Base-by-base conservation (phyloP, 1,140 invertebrate genomes). In the Diploscapter pachys region DNA sequence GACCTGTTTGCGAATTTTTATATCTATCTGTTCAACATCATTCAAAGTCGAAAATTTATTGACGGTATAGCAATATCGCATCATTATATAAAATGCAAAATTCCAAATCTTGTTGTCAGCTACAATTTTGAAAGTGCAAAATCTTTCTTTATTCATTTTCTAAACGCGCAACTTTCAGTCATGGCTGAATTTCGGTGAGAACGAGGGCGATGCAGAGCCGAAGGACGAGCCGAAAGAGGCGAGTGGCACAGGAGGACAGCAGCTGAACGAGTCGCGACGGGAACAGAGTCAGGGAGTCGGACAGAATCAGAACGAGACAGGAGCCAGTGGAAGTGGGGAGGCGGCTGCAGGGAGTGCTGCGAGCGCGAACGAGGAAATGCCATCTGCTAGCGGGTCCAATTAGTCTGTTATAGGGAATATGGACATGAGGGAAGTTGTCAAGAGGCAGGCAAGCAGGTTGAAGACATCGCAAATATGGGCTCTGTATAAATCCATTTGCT, bases 101-200 rank as follows among this genome's bases (percentile, higher is more conserved):
- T 72, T 4, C 4, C 48, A 53, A 72, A 64, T 51, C n/a, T 54
- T 5, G 51, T 11, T 8, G 13, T 68, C 13, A 48, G n/a, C 51
- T 13, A 51, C 66, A 6, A 5, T 31, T 56, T 54, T 55, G 51
- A 4, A 5, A 64, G 8, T 67, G 63, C 50, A 70, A 50, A 48
- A 71, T 5, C 48, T 54, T 63, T 67, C 54, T 73, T 31, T 31
- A 31, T 31, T 67, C 5, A 5, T 72, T 48, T 31, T 67, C 65
- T 51, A 70, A 50, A 48, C 48, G 5, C 48, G 49, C 59, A 61
- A 52, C 72, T 31, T 81, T 56, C 66, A 82, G 81, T 82, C 80
- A 5, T 82, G 81, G 81, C 56, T 83, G 69, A 71, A 78, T 59
- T 83, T 82, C 64, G 61, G 78, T 49, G 81, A 81, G 54, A 81